Evolutionary conservation across 1,140 invertebrate genomes (phyloP).

Genomic region (Drosophila virilis): DNA sequence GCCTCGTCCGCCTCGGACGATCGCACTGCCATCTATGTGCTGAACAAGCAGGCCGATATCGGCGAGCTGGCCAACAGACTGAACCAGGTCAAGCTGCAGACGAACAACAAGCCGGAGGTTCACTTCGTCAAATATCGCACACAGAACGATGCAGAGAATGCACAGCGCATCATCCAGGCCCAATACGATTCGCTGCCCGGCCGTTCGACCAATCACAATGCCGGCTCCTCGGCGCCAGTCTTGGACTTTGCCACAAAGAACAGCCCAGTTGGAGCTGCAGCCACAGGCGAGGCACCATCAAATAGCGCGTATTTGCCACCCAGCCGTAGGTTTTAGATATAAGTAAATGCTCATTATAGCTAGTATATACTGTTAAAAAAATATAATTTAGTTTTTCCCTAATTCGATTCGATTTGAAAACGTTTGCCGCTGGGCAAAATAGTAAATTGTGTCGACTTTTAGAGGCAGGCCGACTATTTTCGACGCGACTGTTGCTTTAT

Average conservation of each 20-base stretch:
- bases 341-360: conserved; percentile 12
- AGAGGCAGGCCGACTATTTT: background rate
- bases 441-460: background rate
- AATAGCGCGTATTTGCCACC: conserved; percentile 69
- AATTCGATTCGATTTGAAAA: background rate
- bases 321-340: conserved; percentile 54
- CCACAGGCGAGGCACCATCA: conserved; percentile 47
- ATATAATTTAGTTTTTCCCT: conserved; percentile 25
- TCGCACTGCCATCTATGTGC: conserved; percentile 93
- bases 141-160: conserved; percentile 85
- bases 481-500: conserved; percentile 12
- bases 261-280: background rate
- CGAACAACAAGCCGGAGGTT: conserved; percentile 87
- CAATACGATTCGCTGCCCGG: conserved; percentile 70
- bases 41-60: conserved; percentile 88
- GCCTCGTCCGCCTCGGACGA: conserved; percentile 88
- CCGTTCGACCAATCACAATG: conserved; percentile 59
- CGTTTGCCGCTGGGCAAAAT: background rate
- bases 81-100: conserved; percentile 56
- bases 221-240: conserved; percentile 53
- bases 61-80: conserved; percentile 59
- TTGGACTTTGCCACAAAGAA: conserved; percentile 63
- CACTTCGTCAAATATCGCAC: conserved; percentile 90
- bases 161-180: conserved; percentile 71
- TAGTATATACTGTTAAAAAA: conserved; percentile 30